Evolutionary conservation across 2,797 vertebrate genomes (phyloP).

Genomic region (Pteropus rufus): DNA sequence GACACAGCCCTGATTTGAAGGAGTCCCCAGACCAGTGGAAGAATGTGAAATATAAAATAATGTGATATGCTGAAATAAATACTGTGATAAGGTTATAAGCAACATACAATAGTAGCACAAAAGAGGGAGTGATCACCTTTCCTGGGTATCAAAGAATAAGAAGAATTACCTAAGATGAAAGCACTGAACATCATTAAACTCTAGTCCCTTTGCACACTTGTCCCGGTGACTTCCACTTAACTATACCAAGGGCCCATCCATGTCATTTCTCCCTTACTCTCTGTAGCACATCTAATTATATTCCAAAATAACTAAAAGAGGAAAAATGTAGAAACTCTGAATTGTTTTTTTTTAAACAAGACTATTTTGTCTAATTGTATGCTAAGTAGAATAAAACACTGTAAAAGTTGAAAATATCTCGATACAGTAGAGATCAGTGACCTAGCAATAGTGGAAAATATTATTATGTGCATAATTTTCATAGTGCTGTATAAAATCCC

Average conservation of each 20-base stretch:
- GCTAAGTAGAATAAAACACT: background rate
- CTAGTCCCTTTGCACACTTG: background rate
- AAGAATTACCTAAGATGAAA: background rate
- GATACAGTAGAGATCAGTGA: background rate
- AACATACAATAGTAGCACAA: background rate
- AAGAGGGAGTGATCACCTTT: background rate
- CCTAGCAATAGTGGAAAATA: background rate
- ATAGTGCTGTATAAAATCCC: background rate
- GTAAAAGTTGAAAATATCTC: background rate
- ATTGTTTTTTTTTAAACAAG: background rate
- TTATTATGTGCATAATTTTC: background rate
- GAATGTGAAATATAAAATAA: background rate
- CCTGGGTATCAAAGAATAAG: background rate
- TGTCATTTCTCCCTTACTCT: background rate
- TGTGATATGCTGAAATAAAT: background rate
- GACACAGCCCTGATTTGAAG: background rate
- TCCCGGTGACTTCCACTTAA: background rate
- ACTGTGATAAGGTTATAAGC: background rate
- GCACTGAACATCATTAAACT: background rate
- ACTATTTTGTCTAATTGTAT: background rate
- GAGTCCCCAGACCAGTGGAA: background rate
- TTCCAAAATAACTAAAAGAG: background rate
- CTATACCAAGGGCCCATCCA: background rate
- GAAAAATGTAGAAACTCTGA: background rate
- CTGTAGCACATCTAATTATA: background rate